Evolutionary conservation across 2,888 invertebrate genomes (phyloP).

Genomic region (Parthenolecanium corni): DNA sequence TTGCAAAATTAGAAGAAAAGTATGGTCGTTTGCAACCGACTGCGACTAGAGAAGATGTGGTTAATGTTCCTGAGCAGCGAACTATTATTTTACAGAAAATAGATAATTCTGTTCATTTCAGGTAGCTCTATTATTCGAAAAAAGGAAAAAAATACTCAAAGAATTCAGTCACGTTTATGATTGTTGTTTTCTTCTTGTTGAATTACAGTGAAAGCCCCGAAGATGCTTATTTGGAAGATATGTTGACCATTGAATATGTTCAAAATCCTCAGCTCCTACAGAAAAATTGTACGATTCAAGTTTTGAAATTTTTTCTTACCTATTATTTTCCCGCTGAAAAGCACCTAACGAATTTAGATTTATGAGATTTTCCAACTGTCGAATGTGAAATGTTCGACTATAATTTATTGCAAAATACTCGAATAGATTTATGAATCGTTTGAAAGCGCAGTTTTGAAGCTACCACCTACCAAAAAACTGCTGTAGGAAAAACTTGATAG

Average conservation of each 20-base stretch:
- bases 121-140: slow-evolving; percentile 37
- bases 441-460: no score
- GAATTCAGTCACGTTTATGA: background rate
- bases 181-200: slow-evolving; percentile 2
- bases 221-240: slow-evolving; percentile 34
- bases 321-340: no score
- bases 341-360: no score
- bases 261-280: slow-evolving; percentile 28
- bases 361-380: no score
- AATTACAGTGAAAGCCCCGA: slow-evolving; percentile 41
- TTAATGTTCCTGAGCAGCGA: slow-evolving; percentile 49
- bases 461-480: no score
- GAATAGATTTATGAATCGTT: no score
- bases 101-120: slow-evolving; percentile 53
- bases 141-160: background rate
- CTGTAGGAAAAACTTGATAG: no score
- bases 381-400: no score
- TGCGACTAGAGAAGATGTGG: slow-evolving; percentile 55
- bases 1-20: slow-evolving; percentile 60
- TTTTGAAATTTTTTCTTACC: no score
- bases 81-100: slow-evolving; percentile 48
- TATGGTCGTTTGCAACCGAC: slow-evolving; percentile 58
- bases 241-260: slow-evolving; percentile 31
- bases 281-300: slow-evolving; percentile 30
- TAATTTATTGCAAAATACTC: no score